Base-by-base conservation (phyloP, 1,140 invertebrate genomes). In the Pseudoatta argentina region DNA sequence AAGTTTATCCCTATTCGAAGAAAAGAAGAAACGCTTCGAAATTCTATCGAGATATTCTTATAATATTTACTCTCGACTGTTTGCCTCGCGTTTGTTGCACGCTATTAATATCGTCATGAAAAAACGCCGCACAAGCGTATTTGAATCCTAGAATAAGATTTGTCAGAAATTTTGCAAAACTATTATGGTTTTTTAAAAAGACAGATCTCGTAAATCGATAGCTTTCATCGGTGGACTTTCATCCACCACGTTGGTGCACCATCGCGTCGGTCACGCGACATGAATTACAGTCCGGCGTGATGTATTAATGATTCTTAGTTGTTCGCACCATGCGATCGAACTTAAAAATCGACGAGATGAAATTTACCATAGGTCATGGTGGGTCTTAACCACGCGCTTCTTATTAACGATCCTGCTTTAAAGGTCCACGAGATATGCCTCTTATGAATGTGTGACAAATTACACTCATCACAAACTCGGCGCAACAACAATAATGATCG, bases 341-440 rank as follows among this genome's bases (percentile, higher is more conserved):
- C 64, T 53, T 79, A 79, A 79, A 79, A 79, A 44, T 63, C 48
- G 48, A 27, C 48, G 48, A n/a, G 77, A 79, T 71, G 48, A 79
- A 79, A 79, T 79, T 79, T 79, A 79, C 77, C 77, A 64, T 71
- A 79, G 77, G 77, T 79, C 77, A 79, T 69, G 77, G 64, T 71
- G 64, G 48, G 30, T 44, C 77, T 67, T 51, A 67, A 79, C 77
- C 63, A 63, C 77, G 48, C 21, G 77, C 77, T 79, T 57, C 64
- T 79, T 79, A 71, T 79, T 79, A 79, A 79, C 77, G 64, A 79
- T 69, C 64, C 30, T 79, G 21, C 77, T 79, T 79, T 79, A 79
- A 79, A 79, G 64, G 30, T 71, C 64, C 64, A 48, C 34, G 30
- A 14, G 30, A 51, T 71, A 79, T 64, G 77, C 77, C 77, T 67